A percentile compares a stretch with the other conserved stretches of the same genome.
phyloP scores from a whole-genome alignment of 1,140 invertebrate species.

The Drosophila nigrodunni region DNA sequence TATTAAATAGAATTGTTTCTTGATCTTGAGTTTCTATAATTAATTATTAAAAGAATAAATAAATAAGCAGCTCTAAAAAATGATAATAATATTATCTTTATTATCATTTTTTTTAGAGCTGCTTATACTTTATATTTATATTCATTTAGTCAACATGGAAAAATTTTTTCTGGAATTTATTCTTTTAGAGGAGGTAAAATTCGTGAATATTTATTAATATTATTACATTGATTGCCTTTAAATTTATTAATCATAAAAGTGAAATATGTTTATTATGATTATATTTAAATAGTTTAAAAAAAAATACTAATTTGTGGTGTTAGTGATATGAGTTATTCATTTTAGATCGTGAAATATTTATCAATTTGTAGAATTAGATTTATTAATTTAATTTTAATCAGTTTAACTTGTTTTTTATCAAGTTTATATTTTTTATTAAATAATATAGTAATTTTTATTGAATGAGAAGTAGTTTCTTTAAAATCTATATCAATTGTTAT shows the following conservation, averaged over 20 bases:
- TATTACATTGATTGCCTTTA: conserved; percentile 87
- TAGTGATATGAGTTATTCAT: conserved; percentile 85
- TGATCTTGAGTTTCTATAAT: conserved; percentile 85
- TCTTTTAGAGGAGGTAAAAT: conserved; percentile 76
- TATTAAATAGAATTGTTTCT: conserved; percentile 86
- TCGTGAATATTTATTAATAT: conserved; percentile 87
- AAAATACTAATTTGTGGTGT: conserved; percentile 88
- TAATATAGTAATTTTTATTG: conserved; percentile 85
- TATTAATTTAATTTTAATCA: conserved; percentile 78
- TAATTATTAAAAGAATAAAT: too few relatives aligned
- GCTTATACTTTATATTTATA: conserved; percentile 85
- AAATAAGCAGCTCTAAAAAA: too few relatives aligned
- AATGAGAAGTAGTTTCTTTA: conserved; percentile 85
- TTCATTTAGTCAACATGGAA: conserved; percentile 87
- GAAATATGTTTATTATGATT: conserved; percentile 85
- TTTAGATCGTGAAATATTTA: conserved; percentile 84
- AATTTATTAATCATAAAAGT: conserved; percentile 87
- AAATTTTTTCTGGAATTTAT: conserved; percentile 79
- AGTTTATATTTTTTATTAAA: conserved; percentile 85
- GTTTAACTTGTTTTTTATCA: conserved; percentile 68
- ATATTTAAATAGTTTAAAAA: conserved; percentile 87
- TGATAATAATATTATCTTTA: conserved; percentile 85
- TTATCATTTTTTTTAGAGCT: conserved; percentile 85
- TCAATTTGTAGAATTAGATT: conserved; percentile 84
- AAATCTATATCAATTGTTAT: conserved; percentile 85